Evolutionary conservation across 1,140 invertebrate genomes (phyloP), one percentile per base, ranked within the genome.

Genomic region (Ceratosolen solmsi): DNA sequence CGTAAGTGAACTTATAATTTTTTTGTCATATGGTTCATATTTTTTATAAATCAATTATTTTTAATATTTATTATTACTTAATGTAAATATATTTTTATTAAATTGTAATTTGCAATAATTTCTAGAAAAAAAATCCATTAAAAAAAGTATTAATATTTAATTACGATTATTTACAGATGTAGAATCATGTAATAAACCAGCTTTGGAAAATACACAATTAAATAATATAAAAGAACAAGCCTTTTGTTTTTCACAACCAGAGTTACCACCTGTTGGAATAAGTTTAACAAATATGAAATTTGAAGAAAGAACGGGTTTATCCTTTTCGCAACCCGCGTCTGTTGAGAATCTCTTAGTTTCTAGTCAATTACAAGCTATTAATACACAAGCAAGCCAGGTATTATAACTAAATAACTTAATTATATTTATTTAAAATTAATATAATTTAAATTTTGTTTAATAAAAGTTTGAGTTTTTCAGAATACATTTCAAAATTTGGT

Each of bases 301-400:
- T 22, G 86, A 87, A 33, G 90, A 88, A 60, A 85, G 87, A 73
- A 89, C 90, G 36, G 86, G 89, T 80, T 93, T 95, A 65, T 95
- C 95, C 82, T 98, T 97, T 91, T 98, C 97, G 5, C 98, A 99
- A 89, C 98, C 97, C 2, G 94, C 94, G 38, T 93, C 95, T 80
- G 92, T 96, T 63, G 96, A 98, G 84, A 95, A 98, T 92, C 93
- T 98, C 86, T 92, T 98, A 76, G 90, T 98, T 1, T 94, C 93
- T 78, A 94, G 95, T 15, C 96, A 97, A 91, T 89, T 95, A 70
- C 94, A 94, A 88, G 92, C 93, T 33, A 94, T 95, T 27, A 94
- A 90, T 73, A 93, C 93, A 2, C 93, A 93, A 85, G 77, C 88
- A 41, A 92, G 86, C 84, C 92, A 92, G 87, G 92, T 91, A 87